Evolutionary conservation across 2,888 invertebrate species (phyloP).

Genomic region (Chromoteleia sp.): DNA sequence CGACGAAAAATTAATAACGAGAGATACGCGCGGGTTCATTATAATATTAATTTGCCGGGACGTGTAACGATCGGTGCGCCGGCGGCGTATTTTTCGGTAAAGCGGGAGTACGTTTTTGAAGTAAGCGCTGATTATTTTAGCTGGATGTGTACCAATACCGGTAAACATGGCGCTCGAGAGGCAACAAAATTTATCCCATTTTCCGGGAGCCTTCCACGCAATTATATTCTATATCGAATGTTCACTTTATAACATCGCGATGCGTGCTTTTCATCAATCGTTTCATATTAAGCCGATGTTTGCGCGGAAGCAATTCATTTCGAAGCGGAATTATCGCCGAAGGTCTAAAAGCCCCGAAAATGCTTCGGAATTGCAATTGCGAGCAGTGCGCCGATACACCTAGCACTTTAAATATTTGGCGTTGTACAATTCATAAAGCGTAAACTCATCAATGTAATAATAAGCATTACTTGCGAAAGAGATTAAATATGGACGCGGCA

Average conservation of each 20-base stretch:
- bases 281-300: conserved; percentile 82
- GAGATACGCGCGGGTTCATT: conserved; percentile 35
- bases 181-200: conserved; percentile 64
- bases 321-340: conserved; percentile 73
- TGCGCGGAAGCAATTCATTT: conserved; percentile 81
- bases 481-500: conserved; percentile 49
- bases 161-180: conserved; percentile 47
- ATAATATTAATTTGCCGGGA: conserved; percentile 48
- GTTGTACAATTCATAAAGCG: conserved; percentile 57
- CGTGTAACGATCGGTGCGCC: conserved; percentile 37
- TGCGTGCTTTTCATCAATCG: conserved; percentile 75
- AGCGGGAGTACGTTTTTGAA: conserved; percentile 28
- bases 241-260: conserved; percentile 64
- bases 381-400: conserved; percentile 50
- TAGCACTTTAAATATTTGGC: conserved; percentile 66
- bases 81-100: conserved; percentile 33
- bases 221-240: conserved; percentile 65
- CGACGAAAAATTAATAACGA: conserved; percentile 38
- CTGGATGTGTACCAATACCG: conserved; percentile 25
- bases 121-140: conserved; percentile 58
- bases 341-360: conserved; percentile 64
- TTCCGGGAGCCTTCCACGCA: conserved; percentile 57
- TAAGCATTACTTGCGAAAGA: conserved; percentile 56
- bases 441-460: conserved; percentile 59
- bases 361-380: conserved; percentile 37